Conservation (phyloP, 2,888 invertebrate species). For the Dorcus parallelipipedus region DNA sequence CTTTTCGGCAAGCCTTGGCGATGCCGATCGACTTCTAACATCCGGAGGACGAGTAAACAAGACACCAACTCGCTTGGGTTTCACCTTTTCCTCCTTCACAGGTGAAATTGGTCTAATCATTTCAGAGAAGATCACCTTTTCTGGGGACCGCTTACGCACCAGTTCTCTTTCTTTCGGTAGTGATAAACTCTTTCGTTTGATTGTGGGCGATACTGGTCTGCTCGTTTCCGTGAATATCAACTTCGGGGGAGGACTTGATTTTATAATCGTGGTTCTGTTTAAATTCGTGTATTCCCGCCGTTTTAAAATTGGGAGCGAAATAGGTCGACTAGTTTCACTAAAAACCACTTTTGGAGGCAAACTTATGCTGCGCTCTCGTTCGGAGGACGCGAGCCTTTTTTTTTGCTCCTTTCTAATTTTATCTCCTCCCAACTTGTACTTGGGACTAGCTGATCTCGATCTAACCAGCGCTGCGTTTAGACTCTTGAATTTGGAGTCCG, state of each 20-base stretch:
- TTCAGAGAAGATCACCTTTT: too few relatives aligned
- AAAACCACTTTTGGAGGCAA: constrained; percentile 39
- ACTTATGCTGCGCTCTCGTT: constrained; percentile 49
- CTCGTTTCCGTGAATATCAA: constrained; percentile 28
- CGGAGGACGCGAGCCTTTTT: constrained; percentile 3
- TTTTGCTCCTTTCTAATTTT: constrained; percentile 12
- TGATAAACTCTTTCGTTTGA: constrained; percentile 30
- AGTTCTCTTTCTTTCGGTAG: too few relatives aligned
- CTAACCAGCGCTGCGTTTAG: constrained; percentile 55
- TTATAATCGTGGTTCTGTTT: constrained; percentile 8
- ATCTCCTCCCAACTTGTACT: constrained; percentile 57
- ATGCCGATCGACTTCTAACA: constrained; percentile 45
- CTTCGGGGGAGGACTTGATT: constrained; percentile 16
- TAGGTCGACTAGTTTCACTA: constrained; percentile 28
- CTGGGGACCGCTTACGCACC: too few relatives aligned
- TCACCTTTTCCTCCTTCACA: too few relatives aligned
- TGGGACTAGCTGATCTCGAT: constrained; percentile 57
- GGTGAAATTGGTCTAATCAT: too few relatives aligned
- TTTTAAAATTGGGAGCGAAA: constrained; percentile 33
- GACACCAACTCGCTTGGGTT: too few relatives aligned
- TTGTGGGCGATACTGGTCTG: constrained; percentile 32
- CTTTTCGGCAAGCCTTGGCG: constrained; percentile 51
- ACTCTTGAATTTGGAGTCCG: constrained; percentile 67
- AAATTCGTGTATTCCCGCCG: constrained; percentile 10
- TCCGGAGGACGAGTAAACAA: too few relatives aligned